Percentiles rank a stretch among this genome's conserved stretches.
phyloP scores from a whole-genome alignment of 1,140 invertebrate species.

The Bombus waltoni region DNA sequence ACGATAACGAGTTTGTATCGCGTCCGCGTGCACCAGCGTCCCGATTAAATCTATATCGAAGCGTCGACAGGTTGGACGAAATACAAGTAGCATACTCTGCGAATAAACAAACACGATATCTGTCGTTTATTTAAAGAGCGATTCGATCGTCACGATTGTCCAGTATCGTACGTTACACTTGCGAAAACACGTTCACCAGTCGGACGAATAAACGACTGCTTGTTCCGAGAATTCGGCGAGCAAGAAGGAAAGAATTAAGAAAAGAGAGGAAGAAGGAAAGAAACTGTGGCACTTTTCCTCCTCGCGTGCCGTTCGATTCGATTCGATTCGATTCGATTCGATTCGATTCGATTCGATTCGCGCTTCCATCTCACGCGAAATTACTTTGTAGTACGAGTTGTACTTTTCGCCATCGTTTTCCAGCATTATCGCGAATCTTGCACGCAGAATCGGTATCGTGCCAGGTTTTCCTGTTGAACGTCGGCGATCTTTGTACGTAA shows the following conservation, averaged over 20 bases:
- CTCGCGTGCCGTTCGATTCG: too few species aligned
- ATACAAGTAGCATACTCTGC: background rate
- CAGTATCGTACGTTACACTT: background rate
- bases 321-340: too few species aligned
- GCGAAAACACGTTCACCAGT: background rate
- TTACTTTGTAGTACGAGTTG: too few species aligned
- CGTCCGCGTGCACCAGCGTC: background rate
- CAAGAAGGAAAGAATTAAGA: too few species aligned
- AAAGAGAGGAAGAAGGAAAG: fast-evolving
- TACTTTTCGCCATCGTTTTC: background rate
- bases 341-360: too few species aligned
- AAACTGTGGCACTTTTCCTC: too few species aligned
- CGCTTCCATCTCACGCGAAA: too few species aligned
- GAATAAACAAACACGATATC: background rate
- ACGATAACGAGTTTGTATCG: background rate
- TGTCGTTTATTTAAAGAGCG: background rate
- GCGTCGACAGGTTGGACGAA: background rate
- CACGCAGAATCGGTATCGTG: background rate
- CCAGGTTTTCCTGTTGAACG: background rate
- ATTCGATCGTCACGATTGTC: background rate
- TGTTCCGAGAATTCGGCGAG: background rate
- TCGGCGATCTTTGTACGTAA: conserved; percentile 15
- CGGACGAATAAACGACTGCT: background rate
- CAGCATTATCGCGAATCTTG: conserved; percentile 14
- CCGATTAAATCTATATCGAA: background rate